phyloP scores from a whole-genome alignment of 2,797 vertebrate genomes.

The Chelonia mydas region DNA sequence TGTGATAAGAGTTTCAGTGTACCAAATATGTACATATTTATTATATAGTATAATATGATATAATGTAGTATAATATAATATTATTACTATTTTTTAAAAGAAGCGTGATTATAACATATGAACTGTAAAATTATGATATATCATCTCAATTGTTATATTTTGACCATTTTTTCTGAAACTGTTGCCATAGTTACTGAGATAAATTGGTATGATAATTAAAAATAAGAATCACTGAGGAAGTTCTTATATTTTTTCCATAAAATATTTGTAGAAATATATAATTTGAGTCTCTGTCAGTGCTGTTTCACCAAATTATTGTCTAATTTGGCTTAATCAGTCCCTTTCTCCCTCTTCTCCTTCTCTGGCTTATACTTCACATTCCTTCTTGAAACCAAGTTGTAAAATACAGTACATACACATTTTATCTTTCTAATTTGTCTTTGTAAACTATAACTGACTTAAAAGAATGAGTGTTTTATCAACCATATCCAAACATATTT shows the following conservation, averaged over 20 bases:
- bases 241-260: slow-evolving; percentile 47
- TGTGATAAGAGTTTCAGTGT: background rate
- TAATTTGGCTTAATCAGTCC: slow-evolving; percentile 20
- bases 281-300: slow-evolving; percentile 18
- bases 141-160: slow-evolving; percentile 25
- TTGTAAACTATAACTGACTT: background rate
- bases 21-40: background rate
- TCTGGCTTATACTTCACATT: background rate
- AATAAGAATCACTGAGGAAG: slow-evolving; percentile 33
- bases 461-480: background rate
- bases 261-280: slow-evolving; percentile 38
- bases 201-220: slow-evolving; percentile 54
- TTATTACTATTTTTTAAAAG: background rate
- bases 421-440: slow-evolving; percentile 5
- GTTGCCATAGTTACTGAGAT: slow-evolving; percentile 61
- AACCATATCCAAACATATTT: slow-evolving; percentile 14
- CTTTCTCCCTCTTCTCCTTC: background rate
- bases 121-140: slow-evolving; percentile 53
- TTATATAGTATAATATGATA: background rate
- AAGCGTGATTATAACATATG: slow-evolving; percentile 8
- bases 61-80: background rate
- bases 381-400: background rate
- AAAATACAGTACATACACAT: background rate
- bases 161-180: slow-evolving; percentile 32
- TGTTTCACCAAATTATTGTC: slow-evolving; percentile 12